These are phyloP conservation scores for Xanthorhoe spadicearia DNA, from an alignment of 2,888 invertebrate species.

Conservation along the genomic window DNA sequence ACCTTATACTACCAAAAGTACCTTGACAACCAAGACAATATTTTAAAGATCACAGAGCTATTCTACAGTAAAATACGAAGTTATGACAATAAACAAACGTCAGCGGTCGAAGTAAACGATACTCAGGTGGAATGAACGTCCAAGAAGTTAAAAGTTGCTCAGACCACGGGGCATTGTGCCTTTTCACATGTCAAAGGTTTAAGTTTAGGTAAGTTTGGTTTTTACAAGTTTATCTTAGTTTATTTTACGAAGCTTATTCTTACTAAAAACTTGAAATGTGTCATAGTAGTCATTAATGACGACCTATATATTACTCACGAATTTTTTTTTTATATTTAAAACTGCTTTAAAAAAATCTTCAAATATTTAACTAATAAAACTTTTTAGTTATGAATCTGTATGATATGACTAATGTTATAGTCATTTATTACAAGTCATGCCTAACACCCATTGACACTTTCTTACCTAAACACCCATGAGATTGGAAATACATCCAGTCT, in stretches of 20 bases:
- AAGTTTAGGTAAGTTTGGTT: background rate
- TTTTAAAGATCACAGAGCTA: background rate
- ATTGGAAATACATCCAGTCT: background rate
- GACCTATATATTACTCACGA: no score
- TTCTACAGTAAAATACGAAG: constrained; percentile 13
- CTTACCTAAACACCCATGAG: background rate
- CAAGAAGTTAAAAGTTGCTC: constrained; percentile 79
- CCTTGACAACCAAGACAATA: background rate
- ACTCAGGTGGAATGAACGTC: constrained; percentile 74
- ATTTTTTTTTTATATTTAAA: no score
- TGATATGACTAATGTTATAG: no score
- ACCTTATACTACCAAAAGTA: background rate
- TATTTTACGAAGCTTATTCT: no score
- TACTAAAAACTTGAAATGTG: no score
- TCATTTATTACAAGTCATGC: no score
- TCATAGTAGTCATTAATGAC: no score
- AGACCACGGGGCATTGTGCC: constrained; percentile 78
- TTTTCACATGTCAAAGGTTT: constrained; percentile 5
- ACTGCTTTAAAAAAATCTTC: no score
- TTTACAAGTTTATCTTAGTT: background rate
- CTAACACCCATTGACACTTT: no score
- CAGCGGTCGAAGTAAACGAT: constrained; percentile 64
- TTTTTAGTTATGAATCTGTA: no score
- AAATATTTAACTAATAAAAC: no score
- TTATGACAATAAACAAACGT: constrained; percentile 59